Evolutionary conservation across 2,888 invertebrate genomes (phyloP).

Genomic region (Sericinus montela): DNA sequence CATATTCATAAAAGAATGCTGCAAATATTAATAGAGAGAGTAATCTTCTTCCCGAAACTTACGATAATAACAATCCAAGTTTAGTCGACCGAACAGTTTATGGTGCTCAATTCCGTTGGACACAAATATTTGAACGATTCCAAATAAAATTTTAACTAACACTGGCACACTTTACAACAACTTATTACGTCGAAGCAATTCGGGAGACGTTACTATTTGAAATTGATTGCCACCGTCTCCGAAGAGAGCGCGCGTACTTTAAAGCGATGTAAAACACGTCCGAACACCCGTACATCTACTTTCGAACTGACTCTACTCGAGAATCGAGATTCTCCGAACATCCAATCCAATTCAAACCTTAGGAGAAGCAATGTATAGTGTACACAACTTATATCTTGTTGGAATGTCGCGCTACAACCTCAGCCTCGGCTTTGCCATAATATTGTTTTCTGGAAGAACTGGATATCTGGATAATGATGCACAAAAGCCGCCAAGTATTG

Average conservation of each 20-base stretch:
- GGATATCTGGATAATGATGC: conserved; percentile 38
- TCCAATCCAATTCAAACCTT: conserved; percentile 29
- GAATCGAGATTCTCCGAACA: conserved; percentile 26
- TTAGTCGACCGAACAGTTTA: conserved; percentile 31
- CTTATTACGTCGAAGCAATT: conserved; percentile 19
- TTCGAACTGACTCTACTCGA: conserved; percentile 55
- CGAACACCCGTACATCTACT: conserved; percentile 57
- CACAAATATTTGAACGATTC: conserved; percentile 36
- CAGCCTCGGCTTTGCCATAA: conserved; percentile 37
- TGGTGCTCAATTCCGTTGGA: conserved; percentile 44
- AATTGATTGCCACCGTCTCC: conserved; percentile 40
- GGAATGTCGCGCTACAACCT: conserved; percentile 68
- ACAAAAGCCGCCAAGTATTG: conserved; percentile 21
- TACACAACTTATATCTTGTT: conserved; percentile 44
- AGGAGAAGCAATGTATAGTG: conserved; percentile 31
- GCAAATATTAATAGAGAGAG: too few species aligned
- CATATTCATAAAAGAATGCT: too few species aligned
- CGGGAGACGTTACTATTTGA: conserved; percentile 36
- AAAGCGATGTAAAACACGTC: conserved; percentile 45
- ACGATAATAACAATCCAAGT: conserved; percentile 62
- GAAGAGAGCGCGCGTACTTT: conserved; percentile 41
- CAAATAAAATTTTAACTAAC: conserved; percentile 42
- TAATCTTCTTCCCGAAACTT: conserved; percentile 29
- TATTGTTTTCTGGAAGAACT: conserved; percentile 54
- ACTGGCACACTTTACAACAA: conserved; percentile 48